Evolutionary conservation across 2,113 vertebrate genomes (phyloP).

Genomic region (Nasalis larvatus): DNA sequence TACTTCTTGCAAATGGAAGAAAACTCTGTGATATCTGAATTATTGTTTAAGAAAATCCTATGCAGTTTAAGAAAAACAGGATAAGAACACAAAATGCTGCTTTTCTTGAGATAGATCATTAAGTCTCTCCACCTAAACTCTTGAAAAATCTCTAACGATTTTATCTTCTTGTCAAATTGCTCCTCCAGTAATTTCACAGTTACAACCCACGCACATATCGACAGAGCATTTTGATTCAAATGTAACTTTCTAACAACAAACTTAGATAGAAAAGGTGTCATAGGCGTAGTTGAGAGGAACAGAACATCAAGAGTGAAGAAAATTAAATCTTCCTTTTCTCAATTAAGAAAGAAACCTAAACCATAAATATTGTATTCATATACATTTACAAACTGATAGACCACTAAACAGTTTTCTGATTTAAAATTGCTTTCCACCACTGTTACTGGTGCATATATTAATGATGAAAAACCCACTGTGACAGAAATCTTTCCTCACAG

Average conservation of each 20-base stretch:
- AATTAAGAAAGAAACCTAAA: not conserved
- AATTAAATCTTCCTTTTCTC: not conserved
- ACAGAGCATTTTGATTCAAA: not conserved
- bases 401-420: not conserved
- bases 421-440: slow-evolving; percentile 38
- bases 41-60: not conserved
- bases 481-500: not conserved
- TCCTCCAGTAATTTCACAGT: not conserved
- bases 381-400: not conserved
- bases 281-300: not conserved
- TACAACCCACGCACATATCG: not conserved
- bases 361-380: not conserved
- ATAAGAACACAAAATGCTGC: not conserved
- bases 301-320: not conserved
- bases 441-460: not conserved
- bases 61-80: not conserved
- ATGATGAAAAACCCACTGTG: not conserved
- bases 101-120: not conserved
- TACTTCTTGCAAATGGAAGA: slow-evolving; percentile 2
- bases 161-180: not conserved
- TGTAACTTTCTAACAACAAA: not conserved
- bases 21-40: not conserved
- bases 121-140: not conserved
- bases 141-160: not conserved
- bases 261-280: not conserved